Conservation (phyloP, 2,113 vertebrate genomes). For the Polypterus senegalus region DNA sequence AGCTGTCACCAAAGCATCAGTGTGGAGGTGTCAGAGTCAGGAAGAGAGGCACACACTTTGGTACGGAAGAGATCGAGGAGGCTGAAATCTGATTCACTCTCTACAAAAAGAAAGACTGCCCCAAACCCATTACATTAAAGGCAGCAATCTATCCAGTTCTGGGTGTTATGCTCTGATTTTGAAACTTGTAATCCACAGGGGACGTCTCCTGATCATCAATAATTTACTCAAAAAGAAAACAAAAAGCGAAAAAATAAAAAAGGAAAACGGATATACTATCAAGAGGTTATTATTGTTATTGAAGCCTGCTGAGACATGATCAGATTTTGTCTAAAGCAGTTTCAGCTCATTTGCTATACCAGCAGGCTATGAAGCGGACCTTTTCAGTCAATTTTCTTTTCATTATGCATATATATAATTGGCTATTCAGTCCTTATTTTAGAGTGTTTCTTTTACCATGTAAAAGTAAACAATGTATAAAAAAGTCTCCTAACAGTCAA, state of each 20-base stretch:
- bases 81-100: constrained; percentile 14
- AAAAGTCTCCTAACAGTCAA: too few species aligned
- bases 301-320: neutral
- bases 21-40: constrained; percentile 29
- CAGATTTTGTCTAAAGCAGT: too few species aligned
- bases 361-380: too few species aligned
- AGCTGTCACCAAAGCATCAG: constrained; percentile 35
- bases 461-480: too few species aligned
- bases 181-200: neutral
- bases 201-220: neutral
- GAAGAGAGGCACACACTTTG: constrained; percentile 25
- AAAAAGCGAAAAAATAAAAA: neutral
- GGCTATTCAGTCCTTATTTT: too few species aligned
- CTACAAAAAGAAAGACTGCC: constrained; percentile 1
- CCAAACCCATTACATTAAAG: neutral
- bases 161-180: neutral
- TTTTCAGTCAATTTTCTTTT: too few species aligned
- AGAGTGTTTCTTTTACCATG: too few species aligned
- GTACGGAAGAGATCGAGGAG: neutral
- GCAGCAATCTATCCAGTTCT: neutral
- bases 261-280: neutral
- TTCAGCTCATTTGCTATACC: too few species aligned
- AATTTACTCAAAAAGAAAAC: neutral
- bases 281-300: neutral
- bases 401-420: too few species aligned